Percentiles rank a stretch among this genome's conserved stretches.
Evolutionary conservation across 2,797 vertebrate species (phyloP).

Genomic region (Fringilla coelebs): DNA sequence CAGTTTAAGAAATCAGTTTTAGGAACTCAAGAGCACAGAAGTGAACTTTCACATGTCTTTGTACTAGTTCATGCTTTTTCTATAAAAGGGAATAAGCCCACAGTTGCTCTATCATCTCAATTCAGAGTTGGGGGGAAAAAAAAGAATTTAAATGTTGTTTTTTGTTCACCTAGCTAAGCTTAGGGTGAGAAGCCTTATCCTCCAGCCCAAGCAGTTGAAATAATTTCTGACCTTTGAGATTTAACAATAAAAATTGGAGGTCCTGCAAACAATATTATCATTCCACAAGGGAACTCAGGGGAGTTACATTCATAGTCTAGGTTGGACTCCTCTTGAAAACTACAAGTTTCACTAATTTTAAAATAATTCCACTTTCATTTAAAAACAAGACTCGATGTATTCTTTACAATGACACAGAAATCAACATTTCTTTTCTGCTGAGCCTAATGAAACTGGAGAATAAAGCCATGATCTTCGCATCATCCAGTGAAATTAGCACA

Average conservation of each 20-base stretch:
- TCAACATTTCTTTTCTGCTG: neutral
- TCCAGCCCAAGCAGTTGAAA: neutral
- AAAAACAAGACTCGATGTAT: neutral
- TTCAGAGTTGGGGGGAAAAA: fast-evolving
- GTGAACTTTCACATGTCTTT: too few relatives aligned
- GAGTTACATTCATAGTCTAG: neutral
- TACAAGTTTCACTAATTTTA: neutral
- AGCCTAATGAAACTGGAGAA: neutral
- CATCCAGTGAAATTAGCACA: neutral
- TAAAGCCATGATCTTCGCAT: neutral
- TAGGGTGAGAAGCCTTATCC: neutral
- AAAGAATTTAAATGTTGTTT: neutral
- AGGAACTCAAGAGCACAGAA: too few relatives aligned
- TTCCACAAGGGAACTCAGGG: neutral
- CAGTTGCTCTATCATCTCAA: neutral
- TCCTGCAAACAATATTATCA: neutral
- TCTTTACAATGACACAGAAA: neutral
- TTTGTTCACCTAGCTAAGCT: neutral
- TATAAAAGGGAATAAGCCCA: too few relatives aligned
- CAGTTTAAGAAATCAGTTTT: too few relatives aligned
- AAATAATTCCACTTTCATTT: neutral
- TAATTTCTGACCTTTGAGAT: neutral
- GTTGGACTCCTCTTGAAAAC: neutral
- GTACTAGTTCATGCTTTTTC: too few relatives aligned
- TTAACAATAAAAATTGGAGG: neutral